Evolutionary conservation across 2,797 vertebrate genomes (phyloP).

Genomic region (Diplodus sargus): DNA sequence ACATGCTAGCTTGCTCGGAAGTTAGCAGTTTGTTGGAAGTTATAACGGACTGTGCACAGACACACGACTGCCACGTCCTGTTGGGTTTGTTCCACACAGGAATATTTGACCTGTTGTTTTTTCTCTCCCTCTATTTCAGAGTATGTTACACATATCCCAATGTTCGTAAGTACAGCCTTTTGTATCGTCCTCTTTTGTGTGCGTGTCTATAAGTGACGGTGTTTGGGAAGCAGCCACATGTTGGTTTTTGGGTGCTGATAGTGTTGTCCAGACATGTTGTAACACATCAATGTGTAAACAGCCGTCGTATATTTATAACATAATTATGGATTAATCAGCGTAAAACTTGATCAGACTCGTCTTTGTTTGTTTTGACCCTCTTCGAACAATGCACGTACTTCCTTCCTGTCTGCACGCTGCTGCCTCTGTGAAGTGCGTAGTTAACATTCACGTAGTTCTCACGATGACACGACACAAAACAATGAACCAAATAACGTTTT

Average conservation of each 20-base stretch:
- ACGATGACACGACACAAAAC: background rate
- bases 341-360: no score
- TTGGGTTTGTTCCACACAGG: background rate
- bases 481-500: background rate
- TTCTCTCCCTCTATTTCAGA: slow-evolving; percentile 41
- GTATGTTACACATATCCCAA: slow-evolving; percentile 21
- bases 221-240: background rate
- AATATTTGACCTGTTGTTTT: background rate
- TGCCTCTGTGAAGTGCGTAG: background rate
- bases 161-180: slow-evolving; percentile 59
- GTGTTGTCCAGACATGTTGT: no score
- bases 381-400: background rate
- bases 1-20: background rate
- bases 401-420: slow-evolving; percentile 29
- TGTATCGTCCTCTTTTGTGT: background rate
- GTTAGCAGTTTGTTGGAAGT: background rate
- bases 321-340: background rate
- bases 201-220: background rate
- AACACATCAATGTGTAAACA: background rate
- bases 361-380: background rate
- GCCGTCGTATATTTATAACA: background rate
- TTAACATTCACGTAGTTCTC: background rate
- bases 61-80: accelerated
- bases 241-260: background rate
- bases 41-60: background rate